Conservation (phyloP, 1,140 invertebrate species). For the Drosophila funebris region DNA sequence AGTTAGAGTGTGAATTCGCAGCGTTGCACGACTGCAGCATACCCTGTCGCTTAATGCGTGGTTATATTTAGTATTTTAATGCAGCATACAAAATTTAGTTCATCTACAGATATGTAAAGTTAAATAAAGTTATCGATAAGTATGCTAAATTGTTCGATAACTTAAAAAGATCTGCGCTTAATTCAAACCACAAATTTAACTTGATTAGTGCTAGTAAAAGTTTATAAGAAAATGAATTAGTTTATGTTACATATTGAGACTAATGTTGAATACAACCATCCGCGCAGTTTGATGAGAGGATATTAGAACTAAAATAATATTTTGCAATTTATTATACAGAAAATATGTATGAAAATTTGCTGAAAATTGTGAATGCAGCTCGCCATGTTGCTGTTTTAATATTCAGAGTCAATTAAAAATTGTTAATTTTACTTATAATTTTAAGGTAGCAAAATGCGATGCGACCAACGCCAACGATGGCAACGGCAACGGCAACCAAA, state of each 20-base stretch:
- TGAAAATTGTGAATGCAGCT: slow-evolving; percentile 50
- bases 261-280: background rate
- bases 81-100: background rate
- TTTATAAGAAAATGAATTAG: no score
- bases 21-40: background rate
- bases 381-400: slow-evolving; percentile 61
- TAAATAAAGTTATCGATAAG: background rate
- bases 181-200: background rate
- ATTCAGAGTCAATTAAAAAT: slow-evolving; percentile 81
- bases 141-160: background rate
- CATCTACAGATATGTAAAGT: background rate
- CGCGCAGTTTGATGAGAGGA: background rate
- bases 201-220: background rate
- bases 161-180: background rate
- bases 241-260: background rate
- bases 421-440: slow-evolving; percentile 81
- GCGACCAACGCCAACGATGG: slow-evolving; percentile 41
- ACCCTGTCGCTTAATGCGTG: background rate
- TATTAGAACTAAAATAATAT: slow-evolving; percentile 40
- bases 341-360: slow-evolving; percentile 65
- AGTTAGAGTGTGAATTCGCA: background rate
- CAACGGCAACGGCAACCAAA: slow-evolving; percentile 22
- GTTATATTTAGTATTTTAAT: background rate
- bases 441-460: slow-evolving; percentile 72
- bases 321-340: slow-evolving; percentile 52